phyloP scores from a whole-genome alignment of 92 coral and sea anemone species.

The Epizoanthus scotinus region DNA sequence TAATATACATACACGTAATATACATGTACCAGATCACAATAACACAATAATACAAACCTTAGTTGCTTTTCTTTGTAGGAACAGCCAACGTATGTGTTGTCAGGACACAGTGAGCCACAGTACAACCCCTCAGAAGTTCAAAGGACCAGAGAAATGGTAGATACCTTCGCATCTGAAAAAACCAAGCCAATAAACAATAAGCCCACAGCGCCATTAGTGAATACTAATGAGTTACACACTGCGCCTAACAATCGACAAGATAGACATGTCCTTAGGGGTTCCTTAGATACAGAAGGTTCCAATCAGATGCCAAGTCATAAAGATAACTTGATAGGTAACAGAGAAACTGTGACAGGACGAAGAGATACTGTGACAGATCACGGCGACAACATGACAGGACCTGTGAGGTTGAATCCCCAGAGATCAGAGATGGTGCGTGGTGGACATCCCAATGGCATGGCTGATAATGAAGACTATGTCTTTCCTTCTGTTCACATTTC shows the following conservation, averaged over 20 bases:
- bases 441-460: neutral
- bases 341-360: neutral
- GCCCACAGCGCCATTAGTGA: neutral
- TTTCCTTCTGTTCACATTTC: slow-evolving; percentile 4
- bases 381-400: neutral
- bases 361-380: neutral
- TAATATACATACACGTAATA: no score
- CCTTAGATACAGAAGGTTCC: neutral
- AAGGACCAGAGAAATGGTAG: neutral
- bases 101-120: neutral
- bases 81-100: neutral
- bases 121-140: neutral
- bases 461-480: slow-evolving; percentile 19
- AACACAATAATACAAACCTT: neutral
- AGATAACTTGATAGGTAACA: neutral
- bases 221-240: neutral
- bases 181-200: neutral
- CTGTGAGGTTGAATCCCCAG: neutral
- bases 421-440: slow-evolving; percentile 9
- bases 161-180: neutral
- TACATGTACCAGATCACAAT: neutral
- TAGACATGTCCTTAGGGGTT: neutral
- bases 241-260: neutral
- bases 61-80: slow-evolving; percentile 12
- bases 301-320: neutral